Conservation (phyloP, 2,797 vertebrate genomes). For the Rallus crepitans region DNA sequence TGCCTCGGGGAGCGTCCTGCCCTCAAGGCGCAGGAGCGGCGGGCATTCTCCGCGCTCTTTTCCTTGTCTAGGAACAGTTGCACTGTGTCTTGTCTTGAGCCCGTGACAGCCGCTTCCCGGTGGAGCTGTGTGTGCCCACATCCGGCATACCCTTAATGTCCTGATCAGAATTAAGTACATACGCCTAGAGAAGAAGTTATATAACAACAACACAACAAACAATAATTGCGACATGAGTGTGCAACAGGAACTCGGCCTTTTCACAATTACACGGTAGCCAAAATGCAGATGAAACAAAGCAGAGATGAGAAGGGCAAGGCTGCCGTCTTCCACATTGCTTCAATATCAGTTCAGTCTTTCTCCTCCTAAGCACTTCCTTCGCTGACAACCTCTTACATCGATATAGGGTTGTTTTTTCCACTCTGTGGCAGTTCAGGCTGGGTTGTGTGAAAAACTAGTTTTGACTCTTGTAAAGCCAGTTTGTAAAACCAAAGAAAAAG, state of each 20-base stretch:
- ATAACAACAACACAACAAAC: constrained; percentile 34
- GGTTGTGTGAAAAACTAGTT: neutral
- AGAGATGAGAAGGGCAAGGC: neutral
- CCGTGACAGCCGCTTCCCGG: neutral
- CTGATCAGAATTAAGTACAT: neutral
- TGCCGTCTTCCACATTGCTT: neutral
- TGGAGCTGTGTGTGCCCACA: neutral
- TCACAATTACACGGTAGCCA: neutral
- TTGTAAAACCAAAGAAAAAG: neutral
- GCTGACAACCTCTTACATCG: neutral
- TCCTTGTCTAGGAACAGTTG: no score
- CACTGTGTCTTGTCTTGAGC: no score
- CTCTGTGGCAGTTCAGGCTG: neutral
- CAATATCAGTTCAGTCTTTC: neutral
- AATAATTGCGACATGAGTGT: neutral
- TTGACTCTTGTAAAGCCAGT: neutral
- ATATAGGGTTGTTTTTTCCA: rapidly evolving
- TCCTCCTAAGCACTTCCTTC: neutral
- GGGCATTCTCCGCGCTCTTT: no score
- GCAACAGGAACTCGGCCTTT: neutral
- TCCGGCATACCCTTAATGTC: neutral
- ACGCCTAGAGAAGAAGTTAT: constrained; percentile 24
- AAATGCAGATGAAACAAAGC: neutral
- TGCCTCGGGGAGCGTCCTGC: no score
- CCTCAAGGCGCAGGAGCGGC: no score